phyloP scores from a whole-genome alignment of 1,140 invertebrate species.

The Drosophila pachea region DNA sequence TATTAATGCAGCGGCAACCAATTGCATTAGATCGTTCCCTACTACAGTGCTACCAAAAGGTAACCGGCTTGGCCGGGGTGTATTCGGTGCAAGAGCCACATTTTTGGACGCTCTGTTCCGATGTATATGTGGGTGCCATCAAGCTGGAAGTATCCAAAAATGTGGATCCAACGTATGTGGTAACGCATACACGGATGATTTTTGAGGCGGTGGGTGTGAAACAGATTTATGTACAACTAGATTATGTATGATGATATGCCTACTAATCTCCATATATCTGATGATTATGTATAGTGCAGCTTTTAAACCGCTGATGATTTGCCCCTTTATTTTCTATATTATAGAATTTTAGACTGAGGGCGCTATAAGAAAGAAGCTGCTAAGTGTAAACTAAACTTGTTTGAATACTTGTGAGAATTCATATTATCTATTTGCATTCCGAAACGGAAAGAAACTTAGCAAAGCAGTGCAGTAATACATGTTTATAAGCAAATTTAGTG shows the following conservation, averaged over 20 bases:
- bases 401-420: slow-evolving; percentile 41
- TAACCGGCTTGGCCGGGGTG: slow-evolving; percentile 93
- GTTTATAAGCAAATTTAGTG: slow-evolving; percentile 49
- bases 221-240: slow-evolving; percentile 94
- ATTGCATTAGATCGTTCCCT: slow-evolving; percentile 88
- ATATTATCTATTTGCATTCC: slow-evolving; percentile 64
- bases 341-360: slow-evolving; percentile 39
- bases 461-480: slow-evolving; percentile 39
- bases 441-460: slow-evolving; percentile 45
- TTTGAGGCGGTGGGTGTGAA: slow-evolving; percentile 93
- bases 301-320: slow-evolving; percentile 29
- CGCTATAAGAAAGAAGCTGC: slow-evolving; percentile 31
- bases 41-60: slow-evolving; percentile 94
- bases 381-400: slow-evolving; percentile 47
- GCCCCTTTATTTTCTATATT: slow-evolving; percentile 54
- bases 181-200: slow-evolving; percentile 95
- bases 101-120: slow-evolving; percentile 97
- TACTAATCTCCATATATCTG: slow-evolving; percentile 15
- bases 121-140: slow-evolving; percentile 93
- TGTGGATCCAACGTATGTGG: slow-evolving; percentile 94
- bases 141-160: slow-evolving; percentile 95
- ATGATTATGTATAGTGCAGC: slow-evolving; percentile 49
- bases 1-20: slow-evolving; percentile 97
- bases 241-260: slow-evolving; percentile 85
- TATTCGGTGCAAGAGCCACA: slow-evolving; percentile 96